phyloP scores from a whole-genome alignment of 1,140 invertebrate species.

The Proales similis region DNA sequence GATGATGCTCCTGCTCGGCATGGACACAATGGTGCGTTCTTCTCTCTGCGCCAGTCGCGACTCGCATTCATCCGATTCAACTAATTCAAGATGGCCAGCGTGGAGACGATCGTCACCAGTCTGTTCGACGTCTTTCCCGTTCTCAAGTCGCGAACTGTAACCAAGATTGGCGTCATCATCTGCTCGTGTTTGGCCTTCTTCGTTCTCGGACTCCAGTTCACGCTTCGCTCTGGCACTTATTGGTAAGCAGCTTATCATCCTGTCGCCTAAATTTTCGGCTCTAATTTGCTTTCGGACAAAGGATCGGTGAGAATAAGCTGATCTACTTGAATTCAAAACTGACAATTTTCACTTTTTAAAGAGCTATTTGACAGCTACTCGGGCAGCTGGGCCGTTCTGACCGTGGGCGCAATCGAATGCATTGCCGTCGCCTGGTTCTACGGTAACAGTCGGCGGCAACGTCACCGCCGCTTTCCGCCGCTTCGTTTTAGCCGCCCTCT shows the following conservation, averaged over 20 bases:
- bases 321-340: constrained; percentile 40
- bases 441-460: constrained; percentile 49
- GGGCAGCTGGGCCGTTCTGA: constrained; percentile 63
- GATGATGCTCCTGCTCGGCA: constrained; percentile 23
- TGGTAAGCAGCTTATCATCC: too few relatives aligned
- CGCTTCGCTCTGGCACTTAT: constrained; percentile 6
- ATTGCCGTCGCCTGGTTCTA: constrained; percentile 69
- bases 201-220: constrained; percentile 59
- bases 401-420: constrained; percentile 66
- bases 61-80: too few relatives aligned
- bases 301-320: not conserved
- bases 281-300: too few relatives aligned
- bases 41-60: too few relatives aligned
- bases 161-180: constrained; percentile 55
- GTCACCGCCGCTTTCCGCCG: too few relatives aligned
- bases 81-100: constrained; percentile 67
- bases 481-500: too few relatives aligned
- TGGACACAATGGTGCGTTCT: constrained; percentile 40
- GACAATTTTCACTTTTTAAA: constrained; percentile 65
- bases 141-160: constrained; percentile 54
- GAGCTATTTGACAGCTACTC: constrained; percentile 68
- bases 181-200: constrained; percentile 59
- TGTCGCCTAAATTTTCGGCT: too few relatives aligned
- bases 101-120: constrained; percentile 68
- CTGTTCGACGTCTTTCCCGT: constrained; percentile 63